Base-by-base conservation (phyloP, 2,797 vertebrate species). In the Phyllotis vaccarum region DNA sequence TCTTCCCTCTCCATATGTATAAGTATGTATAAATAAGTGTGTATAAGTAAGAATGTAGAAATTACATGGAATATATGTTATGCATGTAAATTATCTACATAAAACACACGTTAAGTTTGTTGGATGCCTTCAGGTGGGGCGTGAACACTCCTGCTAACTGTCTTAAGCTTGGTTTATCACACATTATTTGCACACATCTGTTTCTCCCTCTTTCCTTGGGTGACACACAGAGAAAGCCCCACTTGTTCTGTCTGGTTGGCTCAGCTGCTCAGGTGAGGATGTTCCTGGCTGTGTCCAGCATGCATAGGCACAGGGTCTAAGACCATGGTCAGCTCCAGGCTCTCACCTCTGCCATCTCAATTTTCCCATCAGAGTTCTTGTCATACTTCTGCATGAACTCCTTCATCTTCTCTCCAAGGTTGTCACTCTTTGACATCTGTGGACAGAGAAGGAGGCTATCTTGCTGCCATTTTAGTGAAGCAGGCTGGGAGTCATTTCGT, bases 381-480 rank as follows among this genome's bases (percentile, higher is more conserved):
- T 99, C 99, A 0, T 99, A 99, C 98, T 99, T 99, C 98, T 98
- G 99, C 99, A 99, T 99, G 98, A 99, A 99, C 78, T 99, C 99
- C 98, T 99, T 99, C 99, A 99, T 99, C 98, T 99, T 99, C 98
- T 99, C 99, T 91, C 98, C 99, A 97, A 99, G 98, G 94, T 96
- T 99, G 94, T 98, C 99, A 21, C 98, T 99, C 98, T 99, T 98
- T 5, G 99, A 98, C 89, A 99, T 99, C 99, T 99, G 97, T 12
- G 4, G n/a, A 75, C 62, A 91, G 90, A 88, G 81, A 95, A 64
- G 90, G 19, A 86, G 24, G 37, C 14, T 40, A 74, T 68, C 74
- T 52, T 40, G 58, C 56, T 0, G 29, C 86, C 11, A 49, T 27
- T 2, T 68, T 75, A 46, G 19, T 5, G 11, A 37, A 27, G 40